These are phyloP conservation scores for Calameuta idolon DNA, from an alignment of 2,888 invertebrate species.

Conservation along the genomic window DNA sequence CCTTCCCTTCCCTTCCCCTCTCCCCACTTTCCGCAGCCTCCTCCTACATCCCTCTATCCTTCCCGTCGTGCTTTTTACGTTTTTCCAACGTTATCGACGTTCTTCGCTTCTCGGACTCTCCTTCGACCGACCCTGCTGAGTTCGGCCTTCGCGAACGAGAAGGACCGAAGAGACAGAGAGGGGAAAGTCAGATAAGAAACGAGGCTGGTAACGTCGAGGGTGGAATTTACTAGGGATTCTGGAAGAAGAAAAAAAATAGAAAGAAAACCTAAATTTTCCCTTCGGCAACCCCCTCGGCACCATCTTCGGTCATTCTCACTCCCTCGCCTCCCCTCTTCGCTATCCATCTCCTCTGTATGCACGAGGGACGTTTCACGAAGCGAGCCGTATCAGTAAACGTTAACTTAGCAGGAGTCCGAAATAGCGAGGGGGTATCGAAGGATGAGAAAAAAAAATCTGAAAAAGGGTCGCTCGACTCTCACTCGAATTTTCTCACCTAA, in stretches of 20 bases:
- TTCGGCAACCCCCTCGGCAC: slow-evolving; percentile 6
- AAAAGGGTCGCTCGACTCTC: not conserved
- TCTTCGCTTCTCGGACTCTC: slow-evolving; percentile 37
- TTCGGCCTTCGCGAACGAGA: not conserved
- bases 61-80: slow-evolving; percentile 52
- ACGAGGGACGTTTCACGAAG: not conserved
- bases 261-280: not conserved
- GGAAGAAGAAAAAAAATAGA: not conserved
- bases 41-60: not conserved
- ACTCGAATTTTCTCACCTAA: not conserved
- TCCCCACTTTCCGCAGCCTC: slow-evolving; percentile 7
- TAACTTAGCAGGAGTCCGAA: not conserved
- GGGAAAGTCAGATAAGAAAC: slow-evolving; percentile 2
- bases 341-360: not conserved
- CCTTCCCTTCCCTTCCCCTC: slow-evolving; percentile 11
- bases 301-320: slow-evolving; percentile 15
- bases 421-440: not conserved
- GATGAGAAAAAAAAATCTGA: not conserved
- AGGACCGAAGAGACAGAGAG: not conserved
- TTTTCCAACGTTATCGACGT: slow-evolving; percentile 66
- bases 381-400: not conserved
- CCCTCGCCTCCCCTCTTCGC: not conserved
- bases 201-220: slow-evolving; percentile 10
- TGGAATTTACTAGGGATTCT: not conserved
- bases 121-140: not conserved